Evolutionary conservation across 2,888 invertebrate species (phyloP).

Genomic region (Tiliacea citrago): DNA sequence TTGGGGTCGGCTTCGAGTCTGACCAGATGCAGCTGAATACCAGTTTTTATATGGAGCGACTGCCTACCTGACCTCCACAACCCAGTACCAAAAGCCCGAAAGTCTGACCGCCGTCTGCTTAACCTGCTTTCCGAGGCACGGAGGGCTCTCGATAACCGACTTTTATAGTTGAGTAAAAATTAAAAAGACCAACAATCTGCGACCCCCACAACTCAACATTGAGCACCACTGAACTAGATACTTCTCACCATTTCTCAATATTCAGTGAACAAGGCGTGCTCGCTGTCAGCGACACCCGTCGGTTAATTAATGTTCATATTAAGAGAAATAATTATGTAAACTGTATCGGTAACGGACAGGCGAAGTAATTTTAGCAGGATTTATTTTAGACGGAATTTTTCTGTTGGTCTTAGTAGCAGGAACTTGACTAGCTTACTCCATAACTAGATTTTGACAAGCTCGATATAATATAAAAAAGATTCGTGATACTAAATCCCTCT

Average conservation of each 20-base stretch:
- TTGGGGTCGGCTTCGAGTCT: neutral
- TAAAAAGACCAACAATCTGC: neutral
- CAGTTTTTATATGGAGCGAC: too few relatives aligned
- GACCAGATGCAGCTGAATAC: neutral
- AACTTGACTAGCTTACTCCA: neutral
- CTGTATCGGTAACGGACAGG: constrained; percentile 50
- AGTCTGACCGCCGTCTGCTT: too few relatives aligned
- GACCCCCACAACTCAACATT: constrained; percentile 6
- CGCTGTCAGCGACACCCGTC: constrained; percentile 57
- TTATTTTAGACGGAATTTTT: neutral
- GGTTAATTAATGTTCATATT: constrained; percentile 66
- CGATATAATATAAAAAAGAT: neutral
- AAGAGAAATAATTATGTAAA: constrained; percentile 61
- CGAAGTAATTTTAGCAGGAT: neutral
- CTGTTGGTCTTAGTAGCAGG: neutral
- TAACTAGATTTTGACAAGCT: neutral
- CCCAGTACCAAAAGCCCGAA: too few relatives aligned
- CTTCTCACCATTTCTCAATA: constrained; percentile 66
- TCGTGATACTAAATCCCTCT: too few relatives aligned
- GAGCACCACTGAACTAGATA: constrained; percentile 47
- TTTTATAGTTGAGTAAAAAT: too few relatives aligned
- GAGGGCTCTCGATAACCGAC: too few relatives aligned
- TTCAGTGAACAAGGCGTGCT: constrained; percentile 51
- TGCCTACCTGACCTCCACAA: too few relatives aligned
- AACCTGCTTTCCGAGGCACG: too few relatives aligned